Conservation (phyloP, 2,888 invertebrate genomes). For the Parascotia fuliginaria region DNA sequence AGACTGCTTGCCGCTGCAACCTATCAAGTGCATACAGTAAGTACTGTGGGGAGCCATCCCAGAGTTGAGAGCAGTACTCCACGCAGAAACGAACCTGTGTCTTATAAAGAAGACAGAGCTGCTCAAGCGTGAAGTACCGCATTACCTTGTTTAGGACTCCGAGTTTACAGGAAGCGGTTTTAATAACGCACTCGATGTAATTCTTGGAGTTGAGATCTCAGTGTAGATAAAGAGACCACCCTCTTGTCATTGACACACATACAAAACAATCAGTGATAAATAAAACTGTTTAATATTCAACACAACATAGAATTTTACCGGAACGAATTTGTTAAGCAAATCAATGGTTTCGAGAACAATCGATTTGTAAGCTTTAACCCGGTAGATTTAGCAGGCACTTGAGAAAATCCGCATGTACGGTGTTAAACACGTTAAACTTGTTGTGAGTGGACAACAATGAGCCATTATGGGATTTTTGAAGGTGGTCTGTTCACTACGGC, state of each 20-base stretch:
- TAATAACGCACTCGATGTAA: no score
- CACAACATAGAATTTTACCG: neutral
- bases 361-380: slow-evolving; percentile 7
- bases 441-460: slow-evolving; percentile 47
- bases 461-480: slow-evolving; percentile 17
- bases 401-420: slow-evolving; percentile 5
- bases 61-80: no score
- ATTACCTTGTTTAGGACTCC: no score
- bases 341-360: slow-evolving; percentile 11
- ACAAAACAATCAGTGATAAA: neutral
- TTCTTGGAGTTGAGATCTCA: no score
- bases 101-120: no score
- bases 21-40: no score
- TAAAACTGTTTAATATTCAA: slow-evolving; percentile 1
- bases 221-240: neutral
- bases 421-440: slow-evolving; percentile 18
- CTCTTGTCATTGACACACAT: neutral
- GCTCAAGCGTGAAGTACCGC: no score
- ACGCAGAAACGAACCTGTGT: no score
- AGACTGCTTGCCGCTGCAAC: no score
- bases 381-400: slow-evolving; percentile 2
- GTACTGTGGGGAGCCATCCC: no score
- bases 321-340: slow-evolving; percentile 4
- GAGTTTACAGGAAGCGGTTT: no score
- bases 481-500: neutral